Evolutionary conservation across 2,888 invertebrate species (phyloP), one percentile per base, ranked within the genome.

Genomic region (Tigriopus californicus): DNA sequence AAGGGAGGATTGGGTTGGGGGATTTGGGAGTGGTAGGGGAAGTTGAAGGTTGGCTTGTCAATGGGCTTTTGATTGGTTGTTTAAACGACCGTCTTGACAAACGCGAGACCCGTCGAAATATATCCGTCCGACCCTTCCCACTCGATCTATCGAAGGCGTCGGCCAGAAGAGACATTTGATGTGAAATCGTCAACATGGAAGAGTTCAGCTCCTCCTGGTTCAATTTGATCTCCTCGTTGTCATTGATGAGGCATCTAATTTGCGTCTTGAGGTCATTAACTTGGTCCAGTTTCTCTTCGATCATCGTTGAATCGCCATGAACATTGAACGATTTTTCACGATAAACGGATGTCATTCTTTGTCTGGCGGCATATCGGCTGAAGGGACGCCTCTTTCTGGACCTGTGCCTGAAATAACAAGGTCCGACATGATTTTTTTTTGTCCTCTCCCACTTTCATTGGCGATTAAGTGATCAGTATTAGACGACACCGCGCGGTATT

Each of bases 361-460:
- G 41, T 46, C 44, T 41, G n/a, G 59, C 59, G 11, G 59, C 51
- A 51, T 59, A 59, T 15, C 59, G 40, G 13, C 49, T 49, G 52
- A 59, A 59, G 3, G 59, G 59, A 15, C 59, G 51, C 42, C 59
- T 51, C 20, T 59, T 59, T 6, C 52, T 22, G 13, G 59, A 59
- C 15, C 51, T 33, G 41, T 59, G 59, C 25, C 59, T 58, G 33
- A 22, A 18, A 46, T 46, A 46, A 18, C 20, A 46, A 46, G 15
- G 3, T 51, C 11, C 24, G 6, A 11, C 3, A 20, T 51, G n/a
- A n/a, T 51, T 51, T n/a, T 20, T 22, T 51, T 20, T 6, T 18
- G 24, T n/a, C n/a, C 4, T n/a, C 12, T 13, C 11, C 11, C 12
- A 13, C 12, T n/a, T 51, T 20, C 22, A n/a, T 51, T 20, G 51